Conservation (phyloP, 2,888 invertebrate species). For the Ormyrus nitidulus region DNA sequence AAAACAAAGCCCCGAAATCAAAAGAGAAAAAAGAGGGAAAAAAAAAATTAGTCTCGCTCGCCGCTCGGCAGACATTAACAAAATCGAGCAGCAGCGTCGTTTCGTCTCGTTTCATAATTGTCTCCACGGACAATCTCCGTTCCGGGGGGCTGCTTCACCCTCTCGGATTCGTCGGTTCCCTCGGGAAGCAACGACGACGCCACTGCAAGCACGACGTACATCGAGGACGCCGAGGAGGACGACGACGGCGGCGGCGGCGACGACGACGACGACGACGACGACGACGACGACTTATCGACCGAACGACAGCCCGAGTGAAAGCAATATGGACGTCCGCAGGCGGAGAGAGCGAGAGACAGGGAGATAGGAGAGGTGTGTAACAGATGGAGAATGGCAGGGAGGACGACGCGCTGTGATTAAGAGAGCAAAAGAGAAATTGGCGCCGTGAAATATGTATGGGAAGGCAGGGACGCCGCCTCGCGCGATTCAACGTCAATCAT, state of each 20-base stretch:
- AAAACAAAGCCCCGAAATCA: too few relatives aligned
- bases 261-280: neutral
- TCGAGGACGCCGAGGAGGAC: neutral
- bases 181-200: too few relatives aligned
- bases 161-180: too few relatives aligned
- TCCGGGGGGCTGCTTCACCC: neutral
- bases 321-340: slow-evolving; percentile 35
- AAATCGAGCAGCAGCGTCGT: too few relatives aligned
- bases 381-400: slow-evolving; percentile 10
- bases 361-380: slow-evolving; percentile 11
- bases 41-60: too few relatives aligned
- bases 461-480: neutral
- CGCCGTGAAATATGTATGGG: slow-evolving; percentile 19
- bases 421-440: slow-evolving; percentile 39
- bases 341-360: neutral
- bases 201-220: too few relatives aligned
- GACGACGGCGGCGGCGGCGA: neutral
- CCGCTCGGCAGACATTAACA: too few relatives aligned
- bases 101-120: slow-evolving; percentile 22
- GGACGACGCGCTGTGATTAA: slow-evolving; percentile 30
- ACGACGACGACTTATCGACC: slow-evolving; percentile 42
- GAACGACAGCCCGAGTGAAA: slow-evolving; percentile 35
- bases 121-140: slow-evolving; percentile 39
- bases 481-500: neutral
- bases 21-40: too few relatives aligned